phyloP scores from a whole-genome alignment of 2,797 vertebrate species.

The Odontamblyopus lacepedii region DNA sequence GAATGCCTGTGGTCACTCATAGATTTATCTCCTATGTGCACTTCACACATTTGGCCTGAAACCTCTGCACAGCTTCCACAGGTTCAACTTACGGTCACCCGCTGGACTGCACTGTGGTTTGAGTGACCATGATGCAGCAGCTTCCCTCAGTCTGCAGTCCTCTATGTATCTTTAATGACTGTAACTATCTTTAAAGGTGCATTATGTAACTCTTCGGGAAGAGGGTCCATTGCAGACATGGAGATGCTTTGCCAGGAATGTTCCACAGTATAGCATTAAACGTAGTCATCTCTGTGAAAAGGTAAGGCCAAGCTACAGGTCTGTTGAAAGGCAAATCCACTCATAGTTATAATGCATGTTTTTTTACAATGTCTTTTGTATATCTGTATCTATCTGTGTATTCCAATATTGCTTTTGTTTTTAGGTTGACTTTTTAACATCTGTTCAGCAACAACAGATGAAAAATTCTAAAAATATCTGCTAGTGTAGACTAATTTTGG shows the following conservation, averaged over 20 bases:
- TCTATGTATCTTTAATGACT: not conserved
- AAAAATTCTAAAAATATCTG: no score
- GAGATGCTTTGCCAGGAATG: not conserved
- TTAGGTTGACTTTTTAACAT: no score
- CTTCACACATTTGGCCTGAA: conserved; percentile 24
- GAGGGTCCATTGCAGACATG: no score
- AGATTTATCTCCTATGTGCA: conserved; percentile 27
- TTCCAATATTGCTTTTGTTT: no score
- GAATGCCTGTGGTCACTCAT: conserved; percentile 29
- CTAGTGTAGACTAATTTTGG: no score
- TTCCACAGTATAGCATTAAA: not conserved
- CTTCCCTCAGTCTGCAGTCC: conserved; percentile 34
- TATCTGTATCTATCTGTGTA: no score
- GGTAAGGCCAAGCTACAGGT: not conserved
- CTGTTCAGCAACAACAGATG: no score
- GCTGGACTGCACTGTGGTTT: conserved; percentile 42
- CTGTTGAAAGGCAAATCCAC: no score
- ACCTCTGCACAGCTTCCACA: conserved; percentile 25
- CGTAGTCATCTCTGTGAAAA: not conserved
- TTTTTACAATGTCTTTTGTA: no score
- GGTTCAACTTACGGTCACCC: conserved; percentile 47
- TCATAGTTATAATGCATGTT: no score
- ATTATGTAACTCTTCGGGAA: not conserved
- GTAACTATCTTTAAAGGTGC: not conserved
- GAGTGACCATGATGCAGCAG: conserved; percentile 37